phyloP scores from a whole-genome alignment of 2,888 invertebrate species.

The Salpingus planirostris region DNA sequence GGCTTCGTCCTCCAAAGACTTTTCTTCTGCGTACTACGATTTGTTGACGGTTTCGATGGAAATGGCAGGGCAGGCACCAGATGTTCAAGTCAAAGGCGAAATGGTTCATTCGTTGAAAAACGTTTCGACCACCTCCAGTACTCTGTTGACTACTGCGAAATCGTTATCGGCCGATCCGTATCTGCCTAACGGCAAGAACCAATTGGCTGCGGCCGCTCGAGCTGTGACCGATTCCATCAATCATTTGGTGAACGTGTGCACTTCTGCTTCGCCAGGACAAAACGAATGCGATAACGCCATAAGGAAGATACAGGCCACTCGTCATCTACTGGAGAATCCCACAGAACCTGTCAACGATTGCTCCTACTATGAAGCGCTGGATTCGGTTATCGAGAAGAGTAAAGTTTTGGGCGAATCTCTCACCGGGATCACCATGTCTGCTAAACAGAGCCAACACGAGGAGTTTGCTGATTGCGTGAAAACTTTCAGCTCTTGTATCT shows the following conservation, averaged over 20 bases:
- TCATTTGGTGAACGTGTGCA: constrained; percentile 77
- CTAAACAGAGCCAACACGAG: constrained; percentile 78
- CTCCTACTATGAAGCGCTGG: constrained; percentile 90
- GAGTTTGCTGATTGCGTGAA: constrained; percentile 77
- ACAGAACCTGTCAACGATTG: constrained; percentile 80
- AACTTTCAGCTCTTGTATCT: constrained; percentile 78
- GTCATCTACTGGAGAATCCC: constrained; percentile 74
- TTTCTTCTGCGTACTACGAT: constrained; percentile 69
- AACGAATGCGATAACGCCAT: constrained; percentile 95
- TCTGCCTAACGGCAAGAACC: constrained; percentile 85
- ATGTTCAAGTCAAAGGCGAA: constrained; percentile 63
- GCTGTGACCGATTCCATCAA: constrained; percentile 91
- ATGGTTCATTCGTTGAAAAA: constrained; percentile 83
- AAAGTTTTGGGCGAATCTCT: constrained; percentile 79
- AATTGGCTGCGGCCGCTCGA: constrained; percentile 77
- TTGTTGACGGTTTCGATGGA: constrained; percentile 73
- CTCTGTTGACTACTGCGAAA: constrained; percentile 79
- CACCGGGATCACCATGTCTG: constrained; percentile 89
- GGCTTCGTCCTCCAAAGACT: constrained; percentile 66
- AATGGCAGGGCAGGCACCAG: constrained; percentile 75
- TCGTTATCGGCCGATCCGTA: constrained; percentile 82
- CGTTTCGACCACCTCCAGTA: constrained; percentile 79
- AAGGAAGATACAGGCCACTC: constrained; percentile 79
- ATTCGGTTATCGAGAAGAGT: constrained; percentile 81
- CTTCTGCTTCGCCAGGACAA: constrained; percentile 88